Conservation (phyloP, 92 coral and sea anemone genomes). For the Palythoa grandiflora region DNA sequence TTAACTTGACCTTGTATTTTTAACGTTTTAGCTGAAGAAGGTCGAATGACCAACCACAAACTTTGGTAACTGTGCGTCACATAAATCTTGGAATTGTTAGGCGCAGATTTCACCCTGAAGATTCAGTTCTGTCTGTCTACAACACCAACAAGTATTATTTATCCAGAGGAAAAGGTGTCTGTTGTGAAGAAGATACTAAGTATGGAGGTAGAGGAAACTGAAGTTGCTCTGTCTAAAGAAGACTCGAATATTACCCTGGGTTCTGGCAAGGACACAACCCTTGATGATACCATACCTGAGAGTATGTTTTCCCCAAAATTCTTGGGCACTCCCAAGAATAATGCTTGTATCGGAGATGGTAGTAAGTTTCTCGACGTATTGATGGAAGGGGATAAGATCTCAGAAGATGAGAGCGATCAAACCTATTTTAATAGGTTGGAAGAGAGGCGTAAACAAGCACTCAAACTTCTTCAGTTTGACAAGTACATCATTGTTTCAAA, state of each 20-base stretch:
- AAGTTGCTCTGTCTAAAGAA: conserved; percentile 8
- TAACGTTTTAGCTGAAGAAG: too few species aligned
- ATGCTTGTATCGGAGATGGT: neutral
- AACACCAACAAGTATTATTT: conserved; percentile 10
- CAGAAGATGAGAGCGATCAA: conserved; percentile 3
- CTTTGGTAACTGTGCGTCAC: conserved; percentile 43
- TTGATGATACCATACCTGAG: conserved; percentile 25
- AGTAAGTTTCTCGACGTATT: conserved; percentile 10
- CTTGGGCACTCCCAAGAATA: conserved; percentile 25
- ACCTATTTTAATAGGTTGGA: conserved; percentile 7
- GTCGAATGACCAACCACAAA: neutral
- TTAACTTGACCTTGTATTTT: too few species aligned
- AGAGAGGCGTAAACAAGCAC: conserved; percentile 11
- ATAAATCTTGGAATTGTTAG: conserved; percentile 40
- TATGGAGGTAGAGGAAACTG: conserved; percentile 27
- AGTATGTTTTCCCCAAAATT: conserved; percentile 9
- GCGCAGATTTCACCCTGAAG: conserved; percentile 44
- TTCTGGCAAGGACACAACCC: conserved; percentile 16
- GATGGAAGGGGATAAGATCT: conserved; percentile 30
- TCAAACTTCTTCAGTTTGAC: conserved; percentile 11
- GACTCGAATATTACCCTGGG: conserved; percentile 35
- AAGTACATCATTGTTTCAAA: neutral
- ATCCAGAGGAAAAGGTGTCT: conserved; percentile 35
- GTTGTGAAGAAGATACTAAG: neutral
- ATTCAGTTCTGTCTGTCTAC: conserved; percentile 40